Percentiles rank a stretch among this genome's conserved stretches.
phyloP scores from a whole-genome alignment of 2,888 invertebrate genomes.

The Diploptera punctata region DNA sequence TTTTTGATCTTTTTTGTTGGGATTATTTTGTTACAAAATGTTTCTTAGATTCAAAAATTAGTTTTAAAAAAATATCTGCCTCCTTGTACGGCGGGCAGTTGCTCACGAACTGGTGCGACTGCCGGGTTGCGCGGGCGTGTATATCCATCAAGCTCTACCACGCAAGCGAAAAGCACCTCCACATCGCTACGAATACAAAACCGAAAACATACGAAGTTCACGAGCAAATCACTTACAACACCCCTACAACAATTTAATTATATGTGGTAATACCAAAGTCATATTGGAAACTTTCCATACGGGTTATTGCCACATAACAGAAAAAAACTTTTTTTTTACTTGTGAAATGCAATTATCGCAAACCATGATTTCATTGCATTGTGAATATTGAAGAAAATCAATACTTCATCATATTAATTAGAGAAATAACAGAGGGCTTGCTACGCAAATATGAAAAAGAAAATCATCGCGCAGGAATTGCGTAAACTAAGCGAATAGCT shows the following conservation, averaged over 20 bases:
- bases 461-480: too few relatives aligned
- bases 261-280: background rate
- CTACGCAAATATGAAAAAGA: too few relatives aligned
- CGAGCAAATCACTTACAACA: constrained; percentile 19
- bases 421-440: too few relatives aligned
- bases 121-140: background rate
- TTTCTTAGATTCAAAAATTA: too few relatives aligned
- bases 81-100: constrained; percentile 2
- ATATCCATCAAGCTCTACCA: background rate
- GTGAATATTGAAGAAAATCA: background rate
- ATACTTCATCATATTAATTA: background rate
- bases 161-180: background rate
- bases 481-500: too few relatives aligned
- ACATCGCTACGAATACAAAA: background rate
- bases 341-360: too few relatives aligned
- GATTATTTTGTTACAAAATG: too few relatives aligned
- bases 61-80: constrained; percentile 12
- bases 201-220: constrained; percentile 1
- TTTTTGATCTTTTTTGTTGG: too few relatives aligned
- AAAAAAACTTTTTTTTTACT: too few relatives aligned
- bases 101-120: constrained; percentile 1
- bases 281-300: background rate
- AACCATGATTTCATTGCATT: too few relatives aligned
- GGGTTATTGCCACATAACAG: background rate
- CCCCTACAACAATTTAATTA: constrained; percentile 9